These are phyloP conservation scores for Ictalurus punctatus DNA, from an alignment of 2,113 vertebrate species.

Conservation along the genomic window DNA sequence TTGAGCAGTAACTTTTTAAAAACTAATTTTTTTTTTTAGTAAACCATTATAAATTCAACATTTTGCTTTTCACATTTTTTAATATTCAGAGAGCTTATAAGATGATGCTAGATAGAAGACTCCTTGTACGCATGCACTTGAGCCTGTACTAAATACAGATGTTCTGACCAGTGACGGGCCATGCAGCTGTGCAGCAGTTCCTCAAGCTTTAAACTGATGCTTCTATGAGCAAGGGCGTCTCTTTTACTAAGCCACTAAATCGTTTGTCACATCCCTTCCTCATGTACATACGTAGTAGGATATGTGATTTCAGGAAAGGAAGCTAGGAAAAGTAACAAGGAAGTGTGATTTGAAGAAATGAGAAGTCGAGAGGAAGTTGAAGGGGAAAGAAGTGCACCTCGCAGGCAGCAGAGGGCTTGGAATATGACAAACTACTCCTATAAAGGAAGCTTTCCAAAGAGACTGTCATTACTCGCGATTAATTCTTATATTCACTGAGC, in stretches of 20 bases:
- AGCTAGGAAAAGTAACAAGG: not conserved
- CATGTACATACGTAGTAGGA: not conserved
- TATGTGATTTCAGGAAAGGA: not conserved
- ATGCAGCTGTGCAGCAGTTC: not conserved
- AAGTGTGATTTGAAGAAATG: not conserved
- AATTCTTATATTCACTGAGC: constrained; percentile 15
- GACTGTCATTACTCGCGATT: not conserved
- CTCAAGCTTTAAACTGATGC: not conserved
- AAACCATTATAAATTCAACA: not conserved
- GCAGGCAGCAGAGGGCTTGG: not conserved
- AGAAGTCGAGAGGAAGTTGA: not conserved
- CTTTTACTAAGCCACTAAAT: not conserved
- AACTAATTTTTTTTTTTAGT: too few relatives aligned
- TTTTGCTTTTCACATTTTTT: not conserved
- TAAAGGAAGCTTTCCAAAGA: not conserved
- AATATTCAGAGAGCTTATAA: not conserved
- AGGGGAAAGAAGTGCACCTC: not conserved
- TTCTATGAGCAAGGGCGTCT: not conserved
- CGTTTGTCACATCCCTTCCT: not conserved
- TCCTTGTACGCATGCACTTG: not conserved
- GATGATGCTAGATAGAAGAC: not conserved
- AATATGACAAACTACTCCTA: not conserved
- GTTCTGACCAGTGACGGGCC: not conserved
- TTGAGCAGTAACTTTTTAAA: too few relatives aligned
- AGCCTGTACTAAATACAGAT: not conserved